Evolutionary conservation across 2,797 vertebrate species (phyloP), one percentile per base, ranked within the genome.

Genomic region (Acanthiza pusilla): DNA sequence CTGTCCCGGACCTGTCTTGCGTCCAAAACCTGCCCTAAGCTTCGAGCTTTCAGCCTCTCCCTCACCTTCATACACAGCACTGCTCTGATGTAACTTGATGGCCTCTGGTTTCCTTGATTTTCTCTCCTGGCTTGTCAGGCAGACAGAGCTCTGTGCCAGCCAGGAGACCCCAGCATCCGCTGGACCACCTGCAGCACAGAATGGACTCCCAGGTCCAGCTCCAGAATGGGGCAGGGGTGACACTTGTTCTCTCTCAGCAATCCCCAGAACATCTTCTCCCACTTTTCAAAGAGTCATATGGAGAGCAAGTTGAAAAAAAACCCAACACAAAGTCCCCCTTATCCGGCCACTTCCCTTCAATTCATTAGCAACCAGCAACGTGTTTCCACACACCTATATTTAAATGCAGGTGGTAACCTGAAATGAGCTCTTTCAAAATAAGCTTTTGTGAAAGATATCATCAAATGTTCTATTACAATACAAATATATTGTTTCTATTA

Each of bases 141-240:
- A 78, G 36, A 22, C 4, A 10, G 79, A 79, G 29, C n/a, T 43
- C 66, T 55, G 34, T 40, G 53, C 18, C 62, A 85, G 43, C 4
- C 29, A 36, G 42, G 34, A 83, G 26, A 16, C 3, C 8, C 20
- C 40, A 62, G 23, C 34, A 65, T 8, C 21, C 0, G 0, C 32
- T 42, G 68, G 21, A 68, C 11, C 3, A 0, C 38, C n/a, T 34
- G 32, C 1, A 2, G n/a, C 45, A 72, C n/a, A 38, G 23, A 43
- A 36, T 0, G 17, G 0, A 1, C 14, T 83, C 48, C 26, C 22
- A 55, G n/a, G 60, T 23, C 36, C 3, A 0, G 27, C 16, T 83
- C 25, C 11, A 13, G 25, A n/a, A 16, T 0, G 1, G 19, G 9
- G 23, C 36, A 61, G 19, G 20, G 36, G 10, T 66, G 10, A 8